phyloP scores from a whole-genome alignment of 2,797 vertebrate genomes.

The Xenops minutus region DNA sequence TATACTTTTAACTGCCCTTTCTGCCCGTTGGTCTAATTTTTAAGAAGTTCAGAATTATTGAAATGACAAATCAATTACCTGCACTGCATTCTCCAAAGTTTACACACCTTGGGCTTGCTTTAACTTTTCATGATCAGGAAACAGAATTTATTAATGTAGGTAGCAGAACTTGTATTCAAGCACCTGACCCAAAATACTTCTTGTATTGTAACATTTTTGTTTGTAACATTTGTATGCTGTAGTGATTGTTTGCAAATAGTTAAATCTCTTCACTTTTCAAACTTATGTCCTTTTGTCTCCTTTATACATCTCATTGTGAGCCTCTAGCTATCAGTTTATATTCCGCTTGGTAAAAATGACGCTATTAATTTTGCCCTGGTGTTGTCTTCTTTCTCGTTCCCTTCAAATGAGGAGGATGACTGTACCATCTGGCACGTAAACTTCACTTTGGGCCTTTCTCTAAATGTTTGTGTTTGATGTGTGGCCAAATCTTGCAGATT shows the following conservation, averaged over 20 bases:
- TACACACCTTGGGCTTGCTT: background rate
- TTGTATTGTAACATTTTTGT: background rate
- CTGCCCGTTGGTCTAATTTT: background rate
- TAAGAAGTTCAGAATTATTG: background rate
- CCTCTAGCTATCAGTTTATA: background rate
- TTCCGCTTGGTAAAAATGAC: background rate
- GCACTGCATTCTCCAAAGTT: background rate
- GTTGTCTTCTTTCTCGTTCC: background rate
- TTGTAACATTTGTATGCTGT: background rate
- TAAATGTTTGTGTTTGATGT: slow-evolving; percentile 23
- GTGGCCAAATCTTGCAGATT: slow-evolving; percentile 18
- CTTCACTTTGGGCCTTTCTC: background rate
- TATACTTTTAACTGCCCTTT: background rate
- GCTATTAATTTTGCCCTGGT: background rate
- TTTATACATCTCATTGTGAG: background rate
- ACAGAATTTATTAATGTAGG: background rate
- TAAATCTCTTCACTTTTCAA: background rate
- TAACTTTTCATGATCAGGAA: background rate
- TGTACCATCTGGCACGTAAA: background rate
- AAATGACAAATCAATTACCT: background rate
- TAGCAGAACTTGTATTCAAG: background rate
- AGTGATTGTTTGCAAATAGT: background rate
- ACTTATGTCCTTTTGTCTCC: background rate
- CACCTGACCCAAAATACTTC: background rate
- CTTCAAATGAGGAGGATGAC: background rate